Conservation (phyloP, 2,797 vertebrate genomes). For the Amphiprion clarkii region DNA sequence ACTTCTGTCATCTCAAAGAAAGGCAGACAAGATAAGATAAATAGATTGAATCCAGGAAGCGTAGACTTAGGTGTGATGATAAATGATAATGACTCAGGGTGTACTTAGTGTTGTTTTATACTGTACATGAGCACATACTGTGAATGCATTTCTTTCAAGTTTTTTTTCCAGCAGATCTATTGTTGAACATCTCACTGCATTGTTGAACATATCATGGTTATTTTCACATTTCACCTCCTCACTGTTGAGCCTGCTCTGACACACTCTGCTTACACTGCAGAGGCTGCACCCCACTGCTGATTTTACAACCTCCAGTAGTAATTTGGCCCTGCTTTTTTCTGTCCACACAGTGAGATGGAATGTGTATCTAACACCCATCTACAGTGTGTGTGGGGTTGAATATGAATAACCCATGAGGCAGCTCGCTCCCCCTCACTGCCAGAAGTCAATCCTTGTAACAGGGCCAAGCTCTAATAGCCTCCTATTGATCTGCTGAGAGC, state of each 20-base stretch:
- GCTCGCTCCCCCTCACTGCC: conserved; percentile 46
- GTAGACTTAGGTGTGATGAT: too few relatives aligned
- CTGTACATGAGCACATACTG: neutral
- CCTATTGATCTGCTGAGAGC: conserved; percentile 81
- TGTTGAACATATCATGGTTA: conserved; percentile 3
- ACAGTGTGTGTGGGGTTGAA: conserved; percentile 44
- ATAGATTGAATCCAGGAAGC: too few relatives aligned
- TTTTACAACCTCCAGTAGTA: conserved; percentile 47
- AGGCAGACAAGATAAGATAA: neutral
- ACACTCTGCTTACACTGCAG: neutral
- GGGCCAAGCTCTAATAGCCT: conserved; percentile 83
- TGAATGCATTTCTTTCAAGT: neutral
- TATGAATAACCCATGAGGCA: conserved; percentile 77
- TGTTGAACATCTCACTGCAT: neutral
- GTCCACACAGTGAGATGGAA: conserved; percentile 51
- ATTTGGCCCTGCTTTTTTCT: conserved; percentile 55
- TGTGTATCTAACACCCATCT: conserved; percentile 63
- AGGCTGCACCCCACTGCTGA: conserved; percentile 2
- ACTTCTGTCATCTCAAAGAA: neutral
- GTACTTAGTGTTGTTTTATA: neutral
- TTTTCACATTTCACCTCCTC: conserved; percentile 30
- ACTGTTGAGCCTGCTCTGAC: neutral
- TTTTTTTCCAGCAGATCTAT: neutral
- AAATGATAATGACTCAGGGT: too few relatives aligned
- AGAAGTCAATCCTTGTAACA: conserved; percentile 81